phyloP scores from a whole-genome alignment of 2,113 vertebrate genomes.

The Hippoglossus stenolepis region DNA sequence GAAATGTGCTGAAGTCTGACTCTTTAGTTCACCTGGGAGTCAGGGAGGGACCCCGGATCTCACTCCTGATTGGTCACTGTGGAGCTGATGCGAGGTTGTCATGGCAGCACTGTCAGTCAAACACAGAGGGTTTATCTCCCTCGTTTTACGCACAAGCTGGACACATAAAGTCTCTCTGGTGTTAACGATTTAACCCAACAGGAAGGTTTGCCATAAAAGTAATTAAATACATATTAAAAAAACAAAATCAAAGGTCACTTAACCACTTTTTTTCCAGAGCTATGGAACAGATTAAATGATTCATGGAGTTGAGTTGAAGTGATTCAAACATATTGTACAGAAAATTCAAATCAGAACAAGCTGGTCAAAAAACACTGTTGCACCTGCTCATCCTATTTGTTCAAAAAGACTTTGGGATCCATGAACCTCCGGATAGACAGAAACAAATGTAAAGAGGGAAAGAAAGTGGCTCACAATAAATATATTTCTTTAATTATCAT shows the following conservation, averaged over 20 bases:
- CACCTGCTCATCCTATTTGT: neutral
- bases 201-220: no score
- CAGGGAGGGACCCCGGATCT: constrained; percentile 89
- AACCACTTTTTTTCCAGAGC: neutral
- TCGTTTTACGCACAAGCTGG: constrained; percentile 65
- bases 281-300: neutral
- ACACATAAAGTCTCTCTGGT: constrained; percentile 1
- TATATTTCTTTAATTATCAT: neutral
- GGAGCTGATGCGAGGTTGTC: constrained; percentile 90
- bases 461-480: no score
- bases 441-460: no score
- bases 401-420: no score
- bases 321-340: no score
- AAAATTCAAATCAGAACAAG: no score
- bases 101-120: constrained; percentile 95
- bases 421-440: no score
- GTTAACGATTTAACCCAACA: neutral
- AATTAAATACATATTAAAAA: neutral
- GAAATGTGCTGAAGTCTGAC: constrained; percentile 87
- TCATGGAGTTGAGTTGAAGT: no score
- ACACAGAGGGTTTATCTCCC: constrained; percentile 85
- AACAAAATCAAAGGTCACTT: no score
- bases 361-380: no score
- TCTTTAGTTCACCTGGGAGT: constrained; percentile 91
- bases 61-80: constrained; percentile 93